Percentiles rank a stretch among this genome's conserved stretches.
Conservation (phyloP, 2,797 vertebrate species). For the Chromis chromis region DNA sequence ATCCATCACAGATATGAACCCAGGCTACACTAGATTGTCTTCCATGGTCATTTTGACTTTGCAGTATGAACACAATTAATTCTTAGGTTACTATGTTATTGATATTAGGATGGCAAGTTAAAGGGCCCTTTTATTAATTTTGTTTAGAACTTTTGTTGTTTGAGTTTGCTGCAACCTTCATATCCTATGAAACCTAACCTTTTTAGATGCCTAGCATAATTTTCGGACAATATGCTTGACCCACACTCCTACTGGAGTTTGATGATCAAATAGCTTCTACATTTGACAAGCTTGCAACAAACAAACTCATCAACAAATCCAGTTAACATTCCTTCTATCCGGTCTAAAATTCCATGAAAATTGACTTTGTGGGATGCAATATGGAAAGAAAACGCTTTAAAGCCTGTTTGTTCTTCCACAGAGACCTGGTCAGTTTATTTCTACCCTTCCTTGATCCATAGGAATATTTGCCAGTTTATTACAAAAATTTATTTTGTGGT, state of each 20-base stretch:
- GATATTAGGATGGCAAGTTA: too few species aligned
- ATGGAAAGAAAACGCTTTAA: constrained; percentile 13
- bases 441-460: constrained; percentile 6
- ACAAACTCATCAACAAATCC: constrained; percentile 16
- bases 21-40: too few species aligned
- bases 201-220: too few species aligned
- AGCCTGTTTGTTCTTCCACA: constrained; percentile 4
- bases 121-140: too few species aligned
- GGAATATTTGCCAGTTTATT: constrained; percentile 17
- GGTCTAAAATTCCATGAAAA: constrained; percentile 10
- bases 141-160: too few species aligned
- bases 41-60: too few species aligned
- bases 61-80: too few species aligned
- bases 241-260: neutral
- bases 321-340: constrained; percentile 9
- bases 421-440: neutral
- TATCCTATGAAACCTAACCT: too few species aligned
- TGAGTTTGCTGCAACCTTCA: too few species aligned
- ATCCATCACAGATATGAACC: too few species aligned
- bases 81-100: too few species aligned
- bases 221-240: too few species aligned
- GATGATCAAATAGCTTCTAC: neutral
- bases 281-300: neutral
- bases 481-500: constrained; percentile 13
- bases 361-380: neutral